These are phyloP conservation scores for Urechis unicinctus DNA, from an alignment of 2,888 invertebrate species.

Conservation along the genomic window DNA sequence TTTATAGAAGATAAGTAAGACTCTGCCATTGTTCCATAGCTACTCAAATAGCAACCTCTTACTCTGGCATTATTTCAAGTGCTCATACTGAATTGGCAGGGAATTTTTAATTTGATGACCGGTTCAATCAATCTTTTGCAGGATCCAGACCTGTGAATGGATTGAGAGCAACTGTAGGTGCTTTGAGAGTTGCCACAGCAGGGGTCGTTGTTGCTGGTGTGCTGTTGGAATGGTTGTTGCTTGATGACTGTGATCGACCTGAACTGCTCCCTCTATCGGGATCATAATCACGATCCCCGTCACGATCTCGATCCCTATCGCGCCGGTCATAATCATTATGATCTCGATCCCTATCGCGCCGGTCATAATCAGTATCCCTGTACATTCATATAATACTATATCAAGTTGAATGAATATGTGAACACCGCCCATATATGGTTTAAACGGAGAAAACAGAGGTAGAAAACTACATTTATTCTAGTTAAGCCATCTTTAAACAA, in stretches of 20 bases:
- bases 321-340: background rate
- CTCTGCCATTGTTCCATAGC: too few species aligned
- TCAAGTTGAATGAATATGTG: too few species aligned
- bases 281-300: slow-evolving; percentile 14
- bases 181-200: background rate
- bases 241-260: background rate
- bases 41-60: background rate
- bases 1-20: too few species aligned
- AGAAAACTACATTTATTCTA: too few species aligned
- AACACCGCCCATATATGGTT: too few species aligned
- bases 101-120: background rate
- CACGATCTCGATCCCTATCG: slow-evolving; percentile 19
- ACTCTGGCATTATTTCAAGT: too few species aligned
- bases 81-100: background rate
- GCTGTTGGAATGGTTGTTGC: background rate
- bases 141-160: slow-evolving; percentile 39
- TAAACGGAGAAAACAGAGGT: too few species aligned
- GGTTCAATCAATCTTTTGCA: background rate
- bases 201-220: background rate
- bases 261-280: background rate
- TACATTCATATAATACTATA: background rate
- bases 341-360: slow-evolving; percentile 1
- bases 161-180: slow-evolving; percentile 25
- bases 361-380: slow-evolving; percentile 22
- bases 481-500: too few species aligned